Conservation (phyloP, 1,140 invertebrate species). For the Drosophila guanche region DNA sequence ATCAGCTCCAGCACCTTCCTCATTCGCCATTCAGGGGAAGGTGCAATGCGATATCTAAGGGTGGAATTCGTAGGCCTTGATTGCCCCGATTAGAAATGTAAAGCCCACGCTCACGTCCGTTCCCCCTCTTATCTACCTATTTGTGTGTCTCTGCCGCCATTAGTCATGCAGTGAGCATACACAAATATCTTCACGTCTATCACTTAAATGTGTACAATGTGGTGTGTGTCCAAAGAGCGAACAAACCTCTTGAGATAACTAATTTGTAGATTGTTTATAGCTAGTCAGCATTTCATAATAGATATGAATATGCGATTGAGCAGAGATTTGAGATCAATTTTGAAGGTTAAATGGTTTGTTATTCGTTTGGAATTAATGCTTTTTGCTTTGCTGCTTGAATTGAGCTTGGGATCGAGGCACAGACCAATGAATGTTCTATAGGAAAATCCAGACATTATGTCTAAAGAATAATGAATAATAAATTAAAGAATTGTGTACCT, state of each 20-base stretch:
- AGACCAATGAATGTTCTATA: too few relatives aligned
- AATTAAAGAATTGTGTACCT: too few relatives aligned
- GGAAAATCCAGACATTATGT: too few relatives aligned
- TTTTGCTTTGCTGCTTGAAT: too few relatives aligned
- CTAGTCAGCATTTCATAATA: too few relatives aligned
- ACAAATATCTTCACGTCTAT: slow-evolving; percentile 17
- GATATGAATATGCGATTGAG: too few relatives aligned
- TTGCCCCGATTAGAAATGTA: slow-evolving; percentile 34
- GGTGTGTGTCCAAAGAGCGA: background rate
- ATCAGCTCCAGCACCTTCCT: slow-evolving; percentile 26
- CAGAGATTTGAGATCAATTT: too few relatives aligned
- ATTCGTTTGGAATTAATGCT: too few relatives aligned
- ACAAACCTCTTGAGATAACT: background rate
- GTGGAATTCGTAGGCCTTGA: slow-evolving; percentile 21
- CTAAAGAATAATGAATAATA: too few relatives aligned
- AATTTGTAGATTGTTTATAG: background rate
- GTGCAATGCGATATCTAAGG: slow-evolving; percentile 10
- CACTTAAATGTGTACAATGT: background rate
- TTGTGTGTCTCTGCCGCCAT: slow-evolving; percentile 2
- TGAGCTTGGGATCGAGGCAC: too few relatives aligned
- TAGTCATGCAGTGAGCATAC: slow-evolving; percentile 16
- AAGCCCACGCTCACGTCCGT: slow-evolving; percentile 17
- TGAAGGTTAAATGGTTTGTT: too few relatives aligned
- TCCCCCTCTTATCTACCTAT: slow-evolving; percentile 13
- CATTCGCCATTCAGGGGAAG: slow-evolving; percentile 1